These are phyloP conservation scores for Brenthis daphne DNA, from an alignment of 2,888 invertebrate genomes.

Conservation along the genomic window DNA sequence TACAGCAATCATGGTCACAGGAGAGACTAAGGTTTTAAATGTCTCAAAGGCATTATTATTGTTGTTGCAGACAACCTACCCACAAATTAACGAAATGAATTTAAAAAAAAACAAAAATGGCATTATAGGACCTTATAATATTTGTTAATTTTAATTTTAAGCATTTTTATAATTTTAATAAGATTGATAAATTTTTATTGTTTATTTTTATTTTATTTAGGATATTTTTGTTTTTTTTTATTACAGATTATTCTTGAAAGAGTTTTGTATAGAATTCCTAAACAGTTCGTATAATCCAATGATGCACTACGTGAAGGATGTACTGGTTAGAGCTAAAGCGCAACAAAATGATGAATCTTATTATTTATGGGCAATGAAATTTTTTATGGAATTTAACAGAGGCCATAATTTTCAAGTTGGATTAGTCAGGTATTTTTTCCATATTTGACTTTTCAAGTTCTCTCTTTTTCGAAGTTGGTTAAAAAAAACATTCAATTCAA, in stretches of 20 bases:
- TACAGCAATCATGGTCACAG: no score
- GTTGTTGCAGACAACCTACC: no score
- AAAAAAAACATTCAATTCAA: no score
- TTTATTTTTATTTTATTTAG: neutral
- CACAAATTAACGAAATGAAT: no score
- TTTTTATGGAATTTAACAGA: constrained; percentile 99
- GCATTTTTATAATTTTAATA: no score
- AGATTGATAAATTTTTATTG: neutral
- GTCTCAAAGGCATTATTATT: no score
- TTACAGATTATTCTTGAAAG: constrained; percentile 91
- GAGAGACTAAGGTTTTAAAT: no score
- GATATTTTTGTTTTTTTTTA: neutral
- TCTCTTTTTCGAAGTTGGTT: neutral
- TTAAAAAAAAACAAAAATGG: no score
- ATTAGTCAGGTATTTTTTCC: constrained; percentile 89
- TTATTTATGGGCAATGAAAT: constrained; percentile 95
- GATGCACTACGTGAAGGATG: constrained; percentile 93
- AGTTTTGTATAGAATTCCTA: constrained; percentile 96
- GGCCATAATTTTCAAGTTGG: constrained; percentile 93
- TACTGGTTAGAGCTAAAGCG: constrained; percentile 85
- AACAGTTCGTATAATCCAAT: constrained; percentile 96
- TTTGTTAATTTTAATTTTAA: no score
- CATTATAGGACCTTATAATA: no score
- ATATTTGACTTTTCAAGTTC: neutral
- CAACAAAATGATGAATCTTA: constrained; percentile 95